These are phyloP conservation scores for Philereme transversata DNA, from an alignment of 2,888 invertebrate species.

Conservation along the genomic window DNA sequence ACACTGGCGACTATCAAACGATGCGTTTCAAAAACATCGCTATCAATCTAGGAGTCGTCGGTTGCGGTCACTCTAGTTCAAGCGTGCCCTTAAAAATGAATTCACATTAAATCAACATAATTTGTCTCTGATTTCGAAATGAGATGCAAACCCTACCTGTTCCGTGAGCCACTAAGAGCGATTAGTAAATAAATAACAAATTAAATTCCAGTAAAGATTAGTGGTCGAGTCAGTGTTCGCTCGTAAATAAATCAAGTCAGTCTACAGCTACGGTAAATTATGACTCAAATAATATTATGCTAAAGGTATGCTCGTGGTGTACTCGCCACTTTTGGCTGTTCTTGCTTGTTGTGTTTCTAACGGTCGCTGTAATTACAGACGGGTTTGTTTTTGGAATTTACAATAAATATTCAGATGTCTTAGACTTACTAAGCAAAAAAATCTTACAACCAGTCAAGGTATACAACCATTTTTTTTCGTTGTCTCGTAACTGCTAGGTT, in stretches of 20 bases:
- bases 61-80: conserved; percentile 20
- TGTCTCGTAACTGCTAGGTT: too few species aligned
- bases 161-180: conserved; percentile 53
- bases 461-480: too few species aligned
- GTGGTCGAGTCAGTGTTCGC: conserved; percentile 67
- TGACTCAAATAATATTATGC: conserved; percentile 79
- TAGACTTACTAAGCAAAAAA: conserved; percentile 5
- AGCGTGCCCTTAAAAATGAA: conserved; percentile 33
- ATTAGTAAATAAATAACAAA: conserved; percentile 79
- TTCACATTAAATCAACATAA: conserved; percentile 42
- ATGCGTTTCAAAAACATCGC: conserved; percentile 4
- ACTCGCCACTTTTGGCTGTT: conserved; percentile 35
- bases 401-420: conserved; percentile 27
- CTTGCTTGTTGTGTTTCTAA: conserved; percentile 37
- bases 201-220: conserved; percentile 80
- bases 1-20: too few species aligned
- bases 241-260: conserved; percentile 80
- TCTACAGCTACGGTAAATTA: conserved; percentile 67
- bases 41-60: conserved; percentile 13
- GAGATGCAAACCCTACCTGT: conserved; percentile 56
- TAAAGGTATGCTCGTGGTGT: conserved; percentile 54
- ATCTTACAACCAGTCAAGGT: too few species aligned
- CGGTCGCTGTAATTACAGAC: conserved; percentile 46
- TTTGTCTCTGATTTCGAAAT: conserved; percentile 49
- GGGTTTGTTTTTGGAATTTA: conserved; percentile 31